Evolutionary conservation across 2,888 invertebrate species (phyloP).

Genomic region (Brachylomia viminalis): DNA sequence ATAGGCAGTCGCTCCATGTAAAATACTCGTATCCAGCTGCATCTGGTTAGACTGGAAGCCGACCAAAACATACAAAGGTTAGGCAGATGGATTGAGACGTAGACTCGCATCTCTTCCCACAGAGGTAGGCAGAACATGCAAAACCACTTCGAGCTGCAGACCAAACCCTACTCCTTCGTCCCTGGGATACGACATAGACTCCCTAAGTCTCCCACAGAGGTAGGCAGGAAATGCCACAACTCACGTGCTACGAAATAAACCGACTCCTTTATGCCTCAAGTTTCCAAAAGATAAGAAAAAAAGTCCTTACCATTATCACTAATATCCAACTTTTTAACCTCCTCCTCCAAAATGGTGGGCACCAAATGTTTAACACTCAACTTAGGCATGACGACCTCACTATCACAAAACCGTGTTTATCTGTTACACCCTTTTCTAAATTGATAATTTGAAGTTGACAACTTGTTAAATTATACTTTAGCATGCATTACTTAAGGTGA

Average conservation of each 20-base stretch:
- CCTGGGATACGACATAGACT: too few relatives aligned
- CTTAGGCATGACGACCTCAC: conserved; percentile 13
- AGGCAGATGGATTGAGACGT: too few relatives aligned
- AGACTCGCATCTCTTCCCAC: too few relatives aligned
- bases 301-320: conserved; percentile 29
- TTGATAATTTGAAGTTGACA: neutral
- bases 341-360: conserved; percentile 49
- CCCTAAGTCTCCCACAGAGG: too few relatives aligned
- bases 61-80: too few relatives aligned
- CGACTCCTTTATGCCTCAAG: neutral
- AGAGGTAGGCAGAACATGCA: too few relatives aligned
- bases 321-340: conserved; percentile 32
- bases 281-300: neutral
- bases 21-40: too few relatives aligned
- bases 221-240: neutral
- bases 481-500: neutral
- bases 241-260: neutral
- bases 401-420: neutral
- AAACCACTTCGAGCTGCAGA: too few relatives aligned
- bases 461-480: neutral
- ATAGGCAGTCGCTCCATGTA: too few relatives aligned
- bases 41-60: too few relatives aligned
- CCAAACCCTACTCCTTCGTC: too few relatives aligned
- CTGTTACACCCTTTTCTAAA: neutral
- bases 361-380: conserved; percentile 36